phyloP scores from a whole-genome alignment of 1,140 invertebrate genomes.

The Lepidostoma basale region DNA sequence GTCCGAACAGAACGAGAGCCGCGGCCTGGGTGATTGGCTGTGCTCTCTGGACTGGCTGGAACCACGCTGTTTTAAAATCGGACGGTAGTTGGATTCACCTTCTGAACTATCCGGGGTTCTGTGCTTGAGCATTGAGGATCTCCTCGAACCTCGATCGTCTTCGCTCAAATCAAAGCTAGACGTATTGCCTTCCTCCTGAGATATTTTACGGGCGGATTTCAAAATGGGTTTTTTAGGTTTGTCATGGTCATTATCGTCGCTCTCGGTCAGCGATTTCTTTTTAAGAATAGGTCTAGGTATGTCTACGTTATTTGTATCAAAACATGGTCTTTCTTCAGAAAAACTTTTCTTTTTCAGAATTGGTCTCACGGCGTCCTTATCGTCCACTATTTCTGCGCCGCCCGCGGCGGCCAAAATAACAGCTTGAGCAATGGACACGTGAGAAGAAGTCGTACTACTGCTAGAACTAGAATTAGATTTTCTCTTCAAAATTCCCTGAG shows the following conservation, averaged over 20 bases:
- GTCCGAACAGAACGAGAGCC: slow-evolving; percentile 63
- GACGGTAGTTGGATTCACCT: slow-evolving; percentile 59
- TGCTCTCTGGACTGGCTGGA: slow-evolving; percentile 62
- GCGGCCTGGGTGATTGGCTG: slow-evolving; percentile 61
- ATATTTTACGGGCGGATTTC: slow-evolving; percentile 72
- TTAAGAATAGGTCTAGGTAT: slow-evolving; percentile 79
- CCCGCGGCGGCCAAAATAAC: slow-evolving; percentile 70
- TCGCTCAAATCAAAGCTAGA: slow-evolving; percentile 62
- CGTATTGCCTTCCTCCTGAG: slow-evolving; percentile 61
- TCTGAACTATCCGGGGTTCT: slow-evolving; percentile 59
- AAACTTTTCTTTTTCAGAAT: slow-evolving; percentile 82
- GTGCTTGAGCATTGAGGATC: slow-evolving; percentile 56
- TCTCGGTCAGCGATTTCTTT: slow-evolving; percentile 81
- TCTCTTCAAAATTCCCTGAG: slow-evolving; percentile 78
- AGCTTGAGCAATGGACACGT: slow-evolving; percentile 73
- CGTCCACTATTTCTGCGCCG: slow-evolving; percentile 63
- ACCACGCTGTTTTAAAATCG: slow-evolving; percentile 64
- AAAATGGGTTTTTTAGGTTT: slow-evolving; percentile 78
- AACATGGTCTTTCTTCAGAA: slow-evolving; percentile 61
- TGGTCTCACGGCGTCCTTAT: slow-evolving; percentile 71
- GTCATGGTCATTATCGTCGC: slow-evolving; percentile 74
- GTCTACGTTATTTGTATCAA: slow-evolving; percentile 54
- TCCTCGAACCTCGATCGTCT: slow-evolving; percentile 59
- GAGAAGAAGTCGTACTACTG: slow-evolving; percentile 62
- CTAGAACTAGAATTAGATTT: slow-evolving; percentile 69